These are phyloP conservation scores for Gouania willdenowi DNA, from an alignment of 2,797 vertebrate genomes.

Conservation along the genomic window DNA sequence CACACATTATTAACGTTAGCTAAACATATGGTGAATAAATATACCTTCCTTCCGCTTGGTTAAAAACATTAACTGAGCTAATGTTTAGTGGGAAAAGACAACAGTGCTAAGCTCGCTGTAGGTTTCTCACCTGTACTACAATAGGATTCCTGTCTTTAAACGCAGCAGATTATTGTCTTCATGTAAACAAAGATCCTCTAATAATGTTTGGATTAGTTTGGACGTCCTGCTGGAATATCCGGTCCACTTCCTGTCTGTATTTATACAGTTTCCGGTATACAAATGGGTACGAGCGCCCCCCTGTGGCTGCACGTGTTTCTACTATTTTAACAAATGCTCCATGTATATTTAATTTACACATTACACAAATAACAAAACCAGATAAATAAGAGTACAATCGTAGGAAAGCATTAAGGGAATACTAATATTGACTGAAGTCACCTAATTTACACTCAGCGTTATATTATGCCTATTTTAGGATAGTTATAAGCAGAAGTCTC, in stretches of 20 bases:
- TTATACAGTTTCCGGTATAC: conserved; percentile 42
- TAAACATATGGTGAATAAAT: too few relatives aligned
- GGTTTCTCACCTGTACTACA: conserved; percentile 38
- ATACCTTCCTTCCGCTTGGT: too few relatives aligned
- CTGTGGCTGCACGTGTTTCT: neutral
- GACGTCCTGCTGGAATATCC: conserved; percentile 6
- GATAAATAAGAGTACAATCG: too few relatives aligned
- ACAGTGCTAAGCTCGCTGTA: neutral
- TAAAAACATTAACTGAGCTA: conserved; percentile 2
- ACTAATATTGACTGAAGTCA: too few relatives aligned
- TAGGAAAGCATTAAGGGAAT: too few relatives aligned
- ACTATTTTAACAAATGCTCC: too few relatives aligned
- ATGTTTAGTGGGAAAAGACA: neutral
- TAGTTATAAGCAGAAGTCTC: too few relatives aligned
- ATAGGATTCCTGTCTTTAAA: conserved; percentile 2
- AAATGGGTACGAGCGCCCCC: conserved; percentile 17
- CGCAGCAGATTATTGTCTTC: neutral
- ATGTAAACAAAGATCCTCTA: conserved; percentile 15
- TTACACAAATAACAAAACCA: too few relatives aligned
- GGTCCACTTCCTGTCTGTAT: conserved; percentile 3
- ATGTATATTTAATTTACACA: too few relatives aligned
- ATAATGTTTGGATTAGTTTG: conserved; percentile 10
- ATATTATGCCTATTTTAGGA: too few relatives aligned
- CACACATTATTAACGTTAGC: too few relatives aligned
- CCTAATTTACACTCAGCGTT: too few relatives aligned